Evolutionary conservation across 37 sponge, comb jelly and placozoan species (phyloP).

Genomic region (Crambe crambe): DNA sequence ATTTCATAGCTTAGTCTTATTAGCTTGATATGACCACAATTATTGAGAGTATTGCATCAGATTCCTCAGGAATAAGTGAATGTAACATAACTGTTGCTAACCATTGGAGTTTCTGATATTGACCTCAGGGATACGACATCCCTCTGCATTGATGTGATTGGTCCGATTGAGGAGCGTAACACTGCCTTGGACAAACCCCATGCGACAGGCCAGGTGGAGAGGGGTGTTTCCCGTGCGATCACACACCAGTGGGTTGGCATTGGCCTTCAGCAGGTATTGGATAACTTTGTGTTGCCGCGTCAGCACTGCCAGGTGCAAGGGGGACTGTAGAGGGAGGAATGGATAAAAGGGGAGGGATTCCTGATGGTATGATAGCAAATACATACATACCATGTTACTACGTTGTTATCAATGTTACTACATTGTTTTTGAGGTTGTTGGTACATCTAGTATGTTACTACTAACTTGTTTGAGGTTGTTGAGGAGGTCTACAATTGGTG

Average conservation of each 20-base stretch:
- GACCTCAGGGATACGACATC: conserved; percentile 70
- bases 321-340: conserved; percentile 56
- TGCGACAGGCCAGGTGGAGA: conserved; percentile 76
- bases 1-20: too few relatives aligned
- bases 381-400: too few relatives aligned
- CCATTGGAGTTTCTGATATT: conserved; percentile 61
- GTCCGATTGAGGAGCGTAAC: conserved; percentile 49
- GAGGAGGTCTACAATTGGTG: conserved; percentile 76
- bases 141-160: conserved; percentile 58
- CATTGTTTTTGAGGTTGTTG: too few relatives aligned
- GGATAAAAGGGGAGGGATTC: too few relatives aligned
- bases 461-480: conserved; percentile 81
- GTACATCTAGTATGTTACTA: too few relatives aligned
- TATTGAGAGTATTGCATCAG: too few relatives aligned
- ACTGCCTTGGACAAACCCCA: conserved; percentile 61
- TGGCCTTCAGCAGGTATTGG: conserved; percentile 71
- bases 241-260: conserved; percentile 68
- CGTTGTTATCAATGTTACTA: too few relatives aligned
- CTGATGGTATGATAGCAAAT: too few relatives aligned
- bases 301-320: conserved; percentile 84
- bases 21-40: too few relatives aligned
- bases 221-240: conserved; percentile 90
- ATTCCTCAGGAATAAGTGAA: too few relatives aligned
- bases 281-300: conserved; percentile 81
- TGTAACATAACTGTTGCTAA: conserved; percentile 15